phyloP scores from a whole-genome alignment of 2,888 invertebrate species.

The Exocentrus adspersus region DNA sequence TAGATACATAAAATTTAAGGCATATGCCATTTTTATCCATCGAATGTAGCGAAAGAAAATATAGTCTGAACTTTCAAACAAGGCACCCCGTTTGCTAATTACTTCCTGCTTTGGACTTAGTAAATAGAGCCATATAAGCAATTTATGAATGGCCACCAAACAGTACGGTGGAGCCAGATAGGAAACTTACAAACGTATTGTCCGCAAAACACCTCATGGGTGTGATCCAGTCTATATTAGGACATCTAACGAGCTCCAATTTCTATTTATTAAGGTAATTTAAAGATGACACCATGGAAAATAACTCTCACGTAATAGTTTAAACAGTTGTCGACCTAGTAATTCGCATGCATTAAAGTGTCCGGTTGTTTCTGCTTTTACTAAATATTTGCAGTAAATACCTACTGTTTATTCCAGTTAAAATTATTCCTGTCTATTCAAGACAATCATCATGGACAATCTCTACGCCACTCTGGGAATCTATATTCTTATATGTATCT shows the following conservation, averaged over 20 bases:
- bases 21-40: no score
- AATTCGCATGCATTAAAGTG: no score
- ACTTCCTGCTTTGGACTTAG: no score
- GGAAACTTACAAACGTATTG: not conserved
- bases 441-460: no score
- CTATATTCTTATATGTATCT: no score
- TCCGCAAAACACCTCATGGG: not conserved
- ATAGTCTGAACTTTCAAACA: no score
- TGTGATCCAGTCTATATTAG: not conserved
- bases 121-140: not conserved
- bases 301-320: not conserved
- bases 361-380: not conserved
- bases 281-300: slow-evolving; percentile 1
- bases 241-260: not conserved
- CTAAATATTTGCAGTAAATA: not conserved
- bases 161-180: not conserved
- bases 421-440: no score
- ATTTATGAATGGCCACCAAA: not conserved
- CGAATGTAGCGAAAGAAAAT: no score
- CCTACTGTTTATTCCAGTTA: no score
- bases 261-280: not conserved
- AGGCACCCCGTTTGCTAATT: no score
- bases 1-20: no score
- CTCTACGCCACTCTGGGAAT: no score
- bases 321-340: not conserved